These are phyloP conservation scores for Pogona vitticeps DNA, from an alignment of 2,113 vertebrate species.

Conservation along the genomic window DNA sequence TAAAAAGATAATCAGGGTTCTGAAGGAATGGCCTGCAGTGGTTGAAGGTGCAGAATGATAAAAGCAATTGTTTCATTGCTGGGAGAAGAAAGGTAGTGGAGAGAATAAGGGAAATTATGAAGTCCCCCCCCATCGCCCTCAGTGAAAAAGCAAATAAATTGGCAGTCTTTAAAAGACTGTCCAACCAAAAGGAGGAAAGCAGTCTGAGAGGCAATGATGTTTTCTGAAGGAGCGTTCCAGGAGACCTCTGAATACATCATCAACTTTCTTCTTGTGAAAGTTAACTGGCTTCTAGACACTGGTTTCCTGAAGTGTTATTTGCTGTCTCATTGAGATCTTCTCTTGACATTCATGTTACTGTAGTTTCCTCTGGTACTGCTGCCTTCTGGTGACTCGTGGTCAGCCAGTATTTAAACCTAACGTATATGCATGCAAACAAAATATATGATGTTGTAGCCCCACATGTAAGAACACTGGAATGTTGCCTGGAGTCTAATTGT, in stretches of 20 bases:
- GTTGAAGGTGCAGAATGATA: background rate
- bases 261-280: constrained; percentile 1
- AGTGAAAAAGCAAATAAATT: background rate
- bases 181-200: background rate
- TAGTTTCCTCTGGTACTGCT: background rate
- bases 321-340: background rate
- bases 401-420: background rate
- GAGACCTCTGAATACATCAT: constrained; percentile 47
- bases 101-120: background rate
- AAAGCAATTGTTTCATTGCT: background rate
- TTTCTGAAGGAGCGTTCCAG: constrained; percentile 41
- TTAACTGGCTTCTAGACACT: background rate
- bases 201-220: constrained; percentile 42
- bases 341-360: background rate
- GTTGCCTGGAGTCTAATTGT: background rate
- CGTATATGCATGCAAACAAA: background rate
- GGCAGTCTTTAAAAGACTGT: background rate
- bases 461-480: background rate
- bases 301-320: background rate
- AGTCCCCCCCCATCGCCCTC: background rate
- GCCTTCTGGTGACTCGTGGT: background rate
- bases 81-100: background rate
- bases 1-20: background rate
- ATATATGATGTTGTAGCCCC: too few relatives aligned
- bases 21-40: background rate